Evolutionary conservation across 2,113 vertebrate species (phyloP), one percentile per base, ranked within the genome.

Genomic region (Amia ocellicauda): DNA sequence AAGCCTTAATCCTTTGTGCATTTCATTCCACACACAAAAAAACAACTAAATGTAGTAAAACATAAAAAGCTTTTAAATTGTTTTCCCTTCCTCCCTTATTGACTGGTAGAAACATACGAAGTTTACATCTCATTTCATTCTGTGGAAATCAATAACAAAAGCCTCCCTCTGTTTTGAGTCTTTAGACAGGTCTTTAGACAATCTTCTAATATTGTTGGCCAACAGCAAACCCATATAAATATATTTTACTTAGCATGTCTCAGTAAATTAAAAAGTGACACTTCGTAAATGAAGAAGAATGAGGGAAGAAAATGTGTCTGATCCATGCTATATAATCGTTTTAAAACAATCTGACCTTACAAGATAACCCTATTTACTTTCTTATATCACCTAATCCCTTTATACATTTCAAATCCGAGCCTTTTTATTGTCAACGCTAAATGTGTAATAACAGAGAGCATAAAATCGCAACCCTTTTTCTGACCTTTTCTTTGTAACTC

Each of bases 401-500:
- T 60, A 27, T 58, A 29, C 23, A 68, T 64, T 60, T 28, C 41
- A 49, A 49, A 36, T 14, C 2, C 7, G 22, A 27, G 23, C 14
- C 22, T 56, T 62, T 45, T 24, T 36, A 43, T 41, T 54, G 54
- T 56, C 20, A 56, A 58, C 54, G 61, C n/a, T 51, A 24, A 60
- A 71, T 69, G 28, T 51, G n/a, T 55, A 80, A 76, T 65, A 74
- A 71, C 11, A 78, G 41, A 57, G 64, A 74, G 49, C 47, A 67
- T 58, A 67, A 17, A 54, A 64, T 69, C 20, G 63, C 56, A 74
- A 77, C 56, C 64, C 67, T 60, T 78, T n/a, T 29, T 71, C 64
- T 81, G 75, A 85, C 71, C 73, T 79, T 70, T 77, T 52, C 29
- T 73, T 65, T 68, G 59, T 76, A 79, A 77, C 69, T 29, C 20